Evolutionary conservation across 2,113 vertebrate genomes (phyloP).

Genomic region (Coryphaenoides rupestris): DNA sequence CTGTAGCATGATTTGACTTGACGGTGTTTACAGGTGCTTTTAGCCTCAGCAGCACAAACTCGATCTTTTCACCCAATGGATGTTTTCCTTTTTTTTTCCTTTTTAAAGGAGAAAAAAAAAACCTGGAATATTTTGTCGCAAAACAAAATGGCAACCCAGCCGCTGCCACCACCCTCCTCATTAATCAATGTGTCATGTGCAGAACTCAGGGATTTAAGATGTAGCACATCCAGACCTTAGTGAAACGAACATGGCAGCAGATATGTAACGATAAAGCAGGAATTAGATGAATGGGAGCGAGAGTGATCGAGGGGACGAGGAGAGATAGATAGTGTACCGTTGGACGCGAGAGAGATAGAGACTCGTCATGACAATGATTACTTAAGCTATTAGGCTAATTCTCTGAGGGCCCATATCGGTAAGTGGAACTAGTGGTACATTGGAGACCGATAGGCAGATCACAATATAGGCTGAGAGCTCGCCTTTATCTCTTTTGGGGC

Average conservation of each 20-base stretch:
- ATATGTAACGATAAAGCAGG: constrained; percentile 48
- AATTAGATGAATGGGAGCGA: constrained; percentile 39
- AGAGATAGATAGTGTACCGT: background rate
- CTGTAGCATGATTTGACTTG: constrained; percentile 53
- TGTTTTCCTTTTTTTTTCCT: too few species aligned
- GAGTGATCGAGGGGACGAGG: background rate
- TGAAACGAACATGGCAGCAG: constrained; percentile 46
- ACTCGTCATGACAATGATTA: constrained; percentile 63
- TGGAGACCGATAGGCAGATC: constrained; percentile 53
- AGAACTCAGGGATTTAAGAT: too few species aligned
- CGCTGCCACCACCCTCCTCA: too few species aligned
- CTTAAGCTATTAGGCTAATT: constrained; percentile 61
- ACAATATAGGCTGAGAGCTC: too few species aligned
- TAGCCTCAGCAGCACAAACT: too few species aligned
- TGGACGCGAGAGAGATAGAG: constrained; percentile 48
- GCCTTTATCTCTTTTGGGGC: too few species aligned
- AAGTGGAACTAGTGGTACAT: constrained; percentile 51
- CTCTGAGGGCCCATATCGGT: constrained; percentile 58
- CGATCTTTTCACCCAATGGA: too few species aligned
- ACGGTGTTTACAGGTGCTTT: too few species aligned
- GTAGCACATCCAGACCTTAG: background rate
- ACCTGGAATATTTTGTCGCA: too few species aligned
- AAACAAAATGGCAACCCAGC: too few species aligned
- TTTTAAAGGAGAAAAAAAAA: too few species aligned
- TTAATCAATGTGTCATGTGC: too few species aligned